Percentiles rank a stretch among this genome's conserved stretches.
phyloP scores from a whole-genome alignment of 2,888 invertebrate species.

The Chrysina gloriosa region DNA sequence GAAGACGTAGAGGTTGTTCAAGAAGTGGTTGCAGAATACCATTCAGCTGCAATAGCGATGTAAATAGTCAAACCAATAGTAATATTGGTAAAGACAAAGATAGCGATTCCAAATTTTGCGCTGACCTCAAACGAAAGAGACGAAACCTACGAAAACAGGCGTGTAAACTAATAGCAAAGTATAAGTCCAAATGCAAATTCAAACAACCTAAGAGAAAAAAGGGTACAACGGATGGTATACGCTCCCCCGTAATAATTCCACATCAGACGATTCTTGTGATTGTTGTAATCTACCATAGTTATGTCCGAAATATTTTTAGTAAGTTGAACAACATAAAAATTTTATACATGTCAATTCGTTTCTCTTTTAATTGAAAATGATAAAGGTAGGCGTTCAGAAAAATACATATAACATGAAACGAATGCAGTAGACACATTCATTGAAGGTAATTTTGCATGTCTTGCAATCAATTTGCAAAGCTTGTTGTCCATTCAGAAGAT shows the following conservation, averaged over 20 bases:
- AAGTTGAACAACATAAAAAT: not conserved
- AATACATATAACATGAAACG: not conserved
- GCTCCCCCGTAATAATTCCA: not conserved
- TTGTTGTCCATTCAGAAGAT: too few species aligned
- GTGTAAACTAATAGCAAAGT: not conserved
- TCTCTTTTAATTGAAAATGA: not conserved
- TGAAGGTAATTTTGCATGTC: too few species aligned
- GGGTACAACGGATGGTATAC: not conserved
- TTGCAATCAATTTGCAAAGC: too few species aligned
- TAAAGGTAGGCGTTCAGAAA: too few species aligned
- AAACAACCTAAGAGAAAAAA: not conserved
- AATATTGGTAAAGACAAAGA: not conserved
- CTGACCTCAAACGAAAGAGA: not conserved
- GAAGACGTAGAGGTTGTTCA: slow-evolving; percentile 10
- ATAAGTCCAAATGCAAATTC: not conserved
- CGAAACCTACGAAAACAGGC: not conserved
- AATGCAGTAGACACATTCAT: too few species aligned
- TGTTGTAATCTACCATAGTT: not conserved
- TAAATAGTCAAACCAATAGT: not conserved
- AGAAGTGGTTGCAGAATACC: slow-evolving; percentile 14
- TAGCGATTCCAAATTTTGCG: not conserved
- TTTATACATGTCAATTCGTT: not conserved
- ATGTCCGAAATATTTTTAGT: not conserved
- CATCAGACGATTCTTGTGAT: not conserved
- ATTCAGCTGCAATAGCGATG: not conserved